Evolutionary conservation across 64 coral and sea anemone genomes (phyloP), one percentile per base, ranked within the genome.

Genomic region (Stichodactyla mertensii): DNA sequence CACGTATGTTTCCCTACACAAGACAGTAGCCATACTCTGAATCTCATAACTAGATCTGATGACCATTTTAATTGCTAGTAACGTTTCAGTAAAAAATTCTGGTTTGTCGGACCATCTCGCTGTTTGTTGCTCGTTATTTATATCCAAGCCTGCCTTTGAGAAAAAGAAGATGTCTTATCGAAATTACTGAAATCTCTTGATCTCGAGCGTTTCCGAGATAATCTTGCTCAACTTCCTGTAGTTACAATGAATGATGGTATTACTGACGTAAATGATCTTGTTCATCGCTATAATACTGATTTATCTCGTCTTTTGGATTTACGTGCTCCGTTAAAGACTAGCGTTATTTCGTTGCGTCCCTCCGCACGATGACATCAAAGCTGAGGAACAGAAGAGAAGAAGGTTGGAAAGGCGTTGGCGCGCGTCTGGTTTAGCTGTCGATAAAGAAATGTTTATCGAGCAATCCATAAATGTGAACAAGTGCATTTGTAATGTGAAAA

Each of bases 391-490:
- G n/a, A 79, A 88, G 18, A 15, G 86, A 78, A 23, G 86, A 19
- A 79, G 23, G 18, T 52, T 79, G 6, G 77, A 88, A 60, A 69
- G 55, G 4, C 80, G 71, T 88, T 86, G 83, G 89, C 84, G 89
- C 28, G 28, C 28, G 28, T 31, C 28, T 31, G 28, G 28, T 31
- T 31, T 31, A 31, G 28, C 28, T 31, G 84, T 86, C 24, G 64
- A 91, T 57, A 24, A 74, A 3, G 83, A 86, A 82, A 56, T 80
- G 26, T 91, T 22, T 86, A 70, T 86, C 67, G 89, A 91, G 55
- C 88, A 85, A 57, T 85, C 57, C 84, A 70, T 67, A 24, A 6
- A 77, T n/a, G 86, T 80, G 4, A 88, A 88, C 28, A 79, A 78
- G 28, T 80, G 19, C 15, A 79, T 88, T 26, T 88, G 28, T 55